Conservation (phyloP, 2,113 vertebrate genomes). For the Rhynchopsitta pachyrhyncha region DNA sequence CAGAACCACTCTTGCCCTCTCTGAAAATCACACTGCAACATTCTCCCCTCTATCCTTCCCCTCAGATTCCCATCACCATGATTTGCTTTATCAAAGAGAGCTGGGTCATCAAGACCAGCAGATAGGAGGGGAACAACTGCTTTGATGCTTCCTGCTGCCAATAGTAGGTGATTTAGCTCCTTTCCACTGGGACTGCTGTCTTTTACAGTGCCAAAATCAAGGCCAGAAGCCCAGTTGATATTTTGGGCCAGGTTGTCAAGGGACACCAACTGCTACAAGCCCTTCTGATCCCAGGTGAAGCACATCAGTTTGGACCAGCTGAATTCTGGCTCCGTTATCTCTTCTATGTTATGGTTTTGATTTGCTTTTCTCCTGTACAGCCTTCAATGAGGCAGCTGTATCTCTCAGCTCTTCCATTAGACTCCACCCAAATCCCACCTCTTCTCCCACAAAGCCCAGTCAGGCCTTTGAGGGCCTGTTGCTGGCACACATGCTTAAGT, state of each 20-base stretch:
- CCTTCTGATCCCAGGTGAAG: background rate
- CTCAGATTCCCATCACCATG: background rate
- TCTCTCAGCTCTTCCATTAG: background rate
- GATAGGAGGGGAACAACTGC: background rate
- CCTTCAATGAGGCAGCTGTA: background rate
- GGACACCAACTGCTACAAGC: background rate
- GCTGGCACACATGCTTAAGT: background rate
- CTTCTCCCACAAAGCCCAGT: background rate
- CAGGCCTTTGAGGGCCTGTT: background rate
- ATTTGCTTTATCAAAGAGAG: background rate
- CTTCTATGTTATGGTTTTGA: background rate
- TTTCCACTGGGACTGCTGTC: background rate
- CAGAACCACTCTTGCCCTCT: background rate
- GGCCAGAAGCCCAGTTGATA: background rate
- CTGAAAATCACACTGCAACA: background rate
- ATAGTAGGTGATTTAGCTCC: background rate
- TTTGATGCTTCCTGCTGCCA: background rate
- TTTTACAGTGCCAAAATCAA: background rate
- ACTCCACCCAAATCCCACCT: background rate
- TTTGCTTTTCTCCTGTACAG: background rate
- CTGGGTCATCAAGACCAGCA: background rate
- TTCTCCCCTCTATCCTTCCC: background rate
- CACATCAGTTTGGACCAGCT: background rate
- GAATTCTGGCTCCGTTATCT: background rate
- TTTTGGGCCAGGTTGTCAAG: background rate